These are phyloP conservation scores for Melierax canorus DNA, from an alignment of 2,113 vertebrate species.

Conservation along the genomic window DNA sequence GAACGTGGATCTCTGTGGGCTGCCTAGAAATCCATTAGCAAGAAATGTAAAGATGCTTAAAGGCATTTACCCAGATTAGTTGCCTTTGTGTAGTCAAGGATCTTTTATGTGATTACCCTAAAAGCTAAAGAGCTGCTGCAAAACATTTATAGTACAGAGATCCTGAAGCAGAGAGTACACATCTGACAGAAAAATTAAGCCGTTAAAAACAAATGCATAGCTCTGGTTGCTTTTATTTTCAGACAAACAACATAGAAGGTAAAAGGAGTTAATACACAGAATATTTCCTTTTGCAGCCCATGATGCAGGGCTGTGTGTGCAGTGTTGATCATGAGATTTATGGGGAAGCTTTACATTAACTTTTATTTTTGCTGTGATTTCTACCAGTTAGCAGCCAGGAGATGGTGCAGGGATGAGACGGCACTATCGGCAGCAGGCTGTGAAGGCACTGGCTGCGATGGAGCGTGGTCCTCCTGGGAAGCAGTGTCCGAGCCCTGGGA, in stretches of 20 bases:
- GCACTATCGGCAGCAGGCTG: background rate
- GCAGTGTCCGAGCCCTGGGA: background rate
- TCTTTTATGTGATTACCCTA: slow-evolving; percentile 56
- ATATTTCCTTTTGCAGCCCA: background rate
- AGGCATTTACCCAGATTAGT: slow-evolving; percentile 49
- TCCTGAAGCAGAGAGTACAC: background rate
- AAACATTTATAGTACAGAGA: background rate
- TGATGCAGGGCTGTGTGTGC: background rate
- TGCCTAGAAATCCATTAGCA: slow-evolving; percentile 53
- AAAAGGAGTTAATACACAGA: background rate
- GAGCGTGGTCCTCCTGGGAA: background rate
- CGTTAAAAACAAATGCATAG: background rate
- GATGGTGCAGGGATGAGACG: background rate
- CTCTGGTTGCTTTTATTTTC: background rate
- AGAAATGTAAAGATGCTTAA: slow-evolving; percentile 39
- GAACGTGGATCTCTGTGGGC: background rate
- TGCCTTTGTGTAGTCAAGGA: slow-evolving; percentile 31
- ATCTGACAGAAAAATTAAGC: slow-evolving; percentile 17
- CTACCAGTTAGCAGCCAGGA: background rate
- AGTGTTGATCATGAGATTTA: background rate
- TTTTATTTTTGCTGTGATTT: background rate
- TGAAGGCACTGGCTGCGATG: background rate
- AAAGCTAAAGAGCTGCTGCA: slow-evolving; percentile 54
- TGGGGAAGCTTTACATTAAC: background rate
- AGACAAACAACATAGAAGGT: background rate